These are phyloP conservation scores for Gadopsis marmoratus DNA, from an alignment of 2,797 vertebrate genomes.

Conservation along the genomic window DNA sequence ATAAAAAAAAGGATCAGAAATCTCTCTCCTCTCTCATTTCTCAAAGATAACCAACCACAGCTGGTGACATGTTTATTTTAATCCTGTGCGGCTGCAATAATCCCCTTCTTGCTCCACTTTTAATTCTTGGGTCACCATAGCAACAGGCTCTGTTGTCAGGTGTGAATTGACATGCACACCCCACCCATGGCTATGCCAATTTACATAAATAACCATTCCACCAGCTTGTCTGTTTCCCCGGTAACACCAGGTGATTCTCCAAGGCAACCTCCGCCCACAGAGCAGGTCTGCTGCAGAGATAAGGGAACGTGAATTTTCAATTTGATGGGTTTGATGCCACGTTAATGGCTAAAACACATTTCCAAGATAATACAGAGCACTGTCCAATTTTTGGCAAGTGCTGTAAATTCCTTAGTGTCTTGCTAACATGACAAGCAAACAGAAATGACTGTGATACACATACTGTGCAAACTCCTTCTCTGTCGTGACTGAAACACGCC, in stretches of 20 bases:
- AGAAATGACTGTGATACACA: slow-evolving; percentile 1
- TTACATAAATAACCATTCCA: slow-evolving; percentile 75
- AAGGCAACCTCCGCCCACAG: slow-evolving; percentile 74
- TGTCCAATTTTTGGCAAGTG: neutral
- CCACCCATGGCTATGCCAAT: slow-evolving; percentile 58
- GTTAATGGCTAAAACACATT: slow-evolving; percentile 32
- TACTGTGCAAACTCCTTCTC: neutral
- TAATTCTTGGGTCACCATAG: slow-evolving; percentile 65
- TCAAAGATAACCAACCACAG: slow-evolving; percentile 31
- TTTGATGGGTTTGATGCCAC: slow-evolving; percentile 30
- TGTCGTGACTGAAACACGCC: neutral
- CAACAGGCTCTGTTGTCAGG: slow-evolving; percentile 74
- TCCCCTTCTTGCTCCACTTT: slow-evolving; percentile 45
- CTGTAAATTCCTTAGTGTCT: slow-evolving; percentile 5
- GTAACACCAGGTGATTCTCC: slow-evolving; percentile 83
- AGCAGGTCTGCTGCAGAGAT: slow-evolving; percentile 45
- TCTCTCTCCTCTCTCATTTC: slow-evolving; percentile 16
- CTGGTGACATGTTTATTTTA: slow-evolving; percentile 12
- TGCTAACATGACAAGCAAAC: slow-evolving; percentile 1
- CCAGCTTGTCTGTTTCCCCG: slow-evolving; percentile 78
- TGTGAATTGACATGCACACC: slow-evolving; percentile 58
- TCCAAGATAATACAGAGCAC: neutral
- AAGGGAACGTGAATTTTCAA: slow-evolving; percentile 33
- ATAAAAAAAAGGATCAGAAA: slow-evolving; percentile 20
- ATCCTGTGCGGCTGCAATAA: slow-evolving; percentile 38